Evolutionary conservation across 1,140 invertebrate genomes (phyloP).

Genomic region (Magallana gigas): DNA sequence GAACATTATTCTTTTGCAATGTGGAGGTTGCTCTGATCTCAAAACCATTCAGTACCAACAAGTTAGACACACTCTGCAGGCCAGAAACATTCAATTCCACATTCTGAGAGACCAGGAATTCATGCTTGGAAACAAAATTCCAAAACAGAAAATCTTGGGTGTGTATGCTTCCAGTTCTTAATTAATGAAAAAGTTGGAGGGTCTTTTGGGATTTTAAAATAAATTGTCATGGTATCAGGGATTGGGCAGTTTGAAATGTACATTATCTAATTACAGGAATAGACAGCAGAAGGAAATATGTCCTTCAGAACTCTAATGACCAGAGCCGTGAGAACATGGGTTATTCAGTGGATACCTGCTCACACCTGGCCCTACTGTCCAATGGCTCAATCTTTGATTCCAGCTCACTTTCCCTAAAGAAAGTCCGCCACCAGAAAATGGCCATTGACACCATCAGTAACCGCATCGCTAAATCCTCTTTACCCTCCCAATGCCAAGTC

Average conservation of each 20-base stretch:
- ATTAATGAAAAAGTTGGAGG: too few relatives aligned
- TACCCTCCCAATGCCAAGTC: constrained; percentile 84
- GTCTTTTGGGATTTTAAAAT: too few relatives aligned
- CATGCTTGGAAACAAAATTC: constrained; percentile 59
- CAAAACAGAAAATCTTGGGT: constrained; percentile 62
- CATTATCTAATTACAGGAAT: constrained; percentile 80
- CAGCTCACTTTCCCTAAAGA: constrained; percentile 56
- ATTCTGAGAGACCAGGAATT: constrained; percentile 84
- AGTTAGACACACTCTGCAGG: constrained; percentile 86
- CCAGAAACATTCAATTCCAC: constrained; percentile 90
- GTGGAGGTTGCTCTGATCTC: constrained; percentile 71
- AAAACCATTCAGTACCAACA: constrained; percentile 89
- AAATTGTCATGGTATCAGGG: too few relatives aligned
- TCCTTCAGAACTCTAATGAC: constrained; percentile 83
- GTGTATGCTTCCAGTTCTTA: constrained; percentile 28
- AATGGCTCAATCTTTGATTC: constrained; percentile 85
- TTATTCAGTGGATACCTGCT: constrained; percentile 88
- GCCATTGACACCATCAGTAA: constrained; percentile 86
- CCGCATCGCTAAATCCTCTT: constrained; percentile 83
- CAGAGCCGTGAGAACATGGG: constrained; percentile 86
- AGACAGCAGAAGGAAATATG: constrained; percentile 84
- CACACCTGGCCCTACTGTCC: constrained; percentile 88
- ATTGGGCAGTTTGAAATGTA: too few relatives aligned
- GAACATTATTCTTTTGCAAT: constrained; percentile 86
- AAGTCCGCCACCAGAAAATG: constrained; percentile 82